Base-by-base conservation (phyloP, 2,113 vertebrate species). In the Eonycteris spelaea region DNA sequence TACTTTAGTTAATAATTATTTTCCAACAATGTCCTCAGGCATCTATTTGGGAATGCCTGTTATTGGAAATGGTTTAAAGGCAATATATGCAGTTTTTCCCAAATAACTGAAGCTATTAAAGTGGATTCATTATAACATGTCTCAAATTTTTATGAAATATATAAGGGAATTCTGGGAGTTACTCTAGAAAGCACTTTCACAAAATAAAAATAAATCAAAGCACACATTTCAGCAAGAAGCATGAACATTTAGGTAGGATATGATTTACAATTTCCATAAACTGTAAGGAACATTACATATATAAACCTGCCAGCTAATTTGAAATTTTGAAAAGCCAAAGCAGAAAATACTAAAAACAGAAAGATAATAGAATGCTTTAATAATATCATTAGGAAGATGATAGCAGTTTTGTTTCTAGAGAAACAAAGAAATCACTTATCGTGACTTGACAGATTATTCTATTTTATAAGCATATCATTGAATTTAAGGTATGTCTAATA, bases 151-250 rank as follows among this genome's bases (percentile, higher is more conserved):
- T 57, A 88, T 63, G 45, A 97, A 93, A 91, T 55, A 82, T 13
- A 19, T 74, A 73, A 67, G 26, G 21, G 28, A 77, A 94, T 38
- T 90, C 43, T 84, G 40, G 30, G 43, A 93, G 73, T 95, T 95
- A 91, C 18, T 78, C 38, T n/a, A 86, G 19, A 90, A 73, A 75
- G 11, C 26, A 92, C 2, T 24, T 15, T 85, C 59, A 90, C 12
- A 94, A 95, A 95, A 92, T 67, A 92, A 96, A 93, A 95, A 85
- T 35, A 30, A 91, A n/a, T 63, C 38, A 86, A 95, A 85, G 24
- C 18, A 96, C 22, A 68, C 7, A 88, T 95, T 95, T 97, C 43
- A 85, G 59, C 22, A 95, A 93, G 71, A 95, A 78, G 21, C 6
- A 87, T 33, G 21, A 83, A 90, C 2, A 14, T 79, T 90, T 67